phyloP scores from a whole-genome alignment of 2,113 vertebrate genomes.

The Lagopus leucura region DNA sequence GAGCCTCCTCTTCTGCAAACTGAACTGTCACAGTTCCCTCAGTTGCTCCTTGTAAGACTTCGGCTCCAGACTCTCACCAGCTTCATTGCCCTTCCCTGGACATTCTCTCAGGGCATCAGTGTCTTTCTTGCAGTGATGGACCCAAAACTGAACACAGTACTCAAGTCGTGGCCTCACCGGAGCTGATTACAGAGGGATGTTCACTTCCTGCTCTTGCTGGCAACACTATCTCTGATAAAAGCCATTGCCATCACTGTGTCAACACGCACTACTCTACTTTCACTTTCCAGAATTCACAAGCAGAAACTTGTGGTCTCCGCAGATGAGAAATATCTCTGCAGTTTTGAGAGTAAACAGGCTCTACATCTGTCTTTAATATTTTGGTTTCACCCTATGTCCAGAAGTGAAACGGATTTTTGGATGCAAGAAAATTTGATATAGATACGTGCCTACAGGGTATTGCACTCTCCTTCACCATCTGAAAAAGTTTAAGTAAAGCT shows the following conservation, averaged over 20 bases:
- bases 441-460: not conserved
- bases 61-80: too few species aligned
- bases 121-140: too few species aligned
- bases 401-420: not conserved
- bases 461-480: not conserved
- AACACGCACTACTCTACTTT: rapidly evolving
- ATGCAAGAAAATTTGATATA: not conserved
- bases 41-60: too few species aligned
- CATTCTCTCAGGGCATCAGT: too few species aligned
- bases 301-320: not conserved
- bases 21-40: too few species aligned
- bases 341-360: not conserved
- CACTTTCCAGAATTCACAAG: not conserved
- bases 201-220: too few species aligned
- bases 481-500: not conserved
- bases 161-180: too few species aligned
- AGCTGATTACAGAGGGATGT: too few species aligned
- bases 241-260: not conserved
- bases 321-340: not conserved
- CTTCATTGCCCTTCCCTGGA: too few species aligned
- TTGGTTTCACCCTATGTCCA: not conserved
- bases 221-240: too few species aligned
- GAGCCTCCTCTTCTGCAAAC: too few species aligned
- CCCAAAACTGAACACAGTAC: too few species aligned
- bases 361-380: not conserved